Percentiles rank a stretch among this genome's conserved stretches.
These are phyloP conservation scores for Idaea aversata DNA, from an alignment of 2,888 invertebrate genomes.

Conservation along the genomic window DNA sequence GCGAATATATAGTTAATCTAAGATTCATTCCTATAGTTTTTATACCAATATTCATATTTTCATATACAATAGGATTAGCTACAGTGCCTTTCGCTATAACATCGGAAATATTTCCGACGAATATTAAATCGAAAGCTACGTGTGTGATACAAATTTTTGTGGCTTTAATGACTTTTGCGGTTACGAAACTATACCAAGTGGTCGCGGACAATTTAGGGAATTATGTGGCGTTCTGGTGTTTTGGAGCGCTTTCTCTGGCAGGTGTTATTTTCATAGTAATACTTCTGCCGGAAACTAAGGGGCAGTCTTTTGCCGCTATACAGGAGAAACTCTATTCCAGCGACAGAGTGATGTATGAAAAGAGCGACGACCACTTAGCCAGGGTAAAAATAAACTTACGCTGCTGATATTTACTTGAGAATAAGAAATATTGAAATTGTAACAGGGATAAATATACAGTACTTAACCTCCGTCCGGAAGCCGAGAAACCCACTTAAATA, in stretches of 20 bases:
- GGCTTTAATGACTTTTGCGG: slow-evolving; percentile 79
- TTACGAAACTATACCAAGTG: slow-evolving; percentile 80
- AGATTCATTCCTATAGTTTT: slow-evolving; percentile 80
- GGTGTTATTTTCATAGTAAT: slow-evolving; percentile 77
- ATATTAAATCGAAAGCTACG: slow-evolving; percentile 83
- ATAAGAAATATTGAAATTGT: not conserved
- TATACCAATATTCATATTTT: slow-evolving; percentile 81
- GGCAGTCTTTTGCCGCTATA: slow-evolving; percentile 81
- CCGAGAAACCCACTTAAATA: slow-evolving; percentile 37
- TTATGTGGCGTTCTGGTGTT: slow-evolving; percentile 79
- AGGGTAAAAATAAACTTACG: slow-evolving; percentile 59
- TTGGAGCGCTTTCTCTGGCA: slow-evolving; percentile 68
- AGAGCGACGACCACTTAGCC: slow-evolving; percentile 54
- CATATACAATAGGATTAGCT: slow-evolving; percentile 82
- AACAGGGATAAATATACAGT: slow-evolving; percentile 12
- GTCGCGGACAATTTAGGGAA: slow-evolving; percentile 74
- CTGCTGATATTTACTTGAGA: slow-evolving; percentile 26
- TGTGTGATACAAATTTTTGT: slow-evolving; percentile 82
- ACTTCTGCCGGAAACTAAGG: slow-evolving; percentile 81
- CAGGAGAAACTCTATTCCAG: slow-evolving; percentile 69
- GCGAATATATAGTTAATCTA: slow-evolving; percentile 66
- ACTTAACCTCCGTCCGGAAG: slow-evolving; percentile 12
- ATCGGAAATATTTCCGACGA: slow-evolving; percentile 83
- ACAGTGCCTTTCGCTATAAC: slow-evolving; percentile 83
- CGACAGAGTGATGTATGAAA: slow-evolving; percentile 61